Evolutionary conservation across 2,888 invertebrate genomes (phyloP).

Genomic region (Drosophila setosimentum): DNA sequence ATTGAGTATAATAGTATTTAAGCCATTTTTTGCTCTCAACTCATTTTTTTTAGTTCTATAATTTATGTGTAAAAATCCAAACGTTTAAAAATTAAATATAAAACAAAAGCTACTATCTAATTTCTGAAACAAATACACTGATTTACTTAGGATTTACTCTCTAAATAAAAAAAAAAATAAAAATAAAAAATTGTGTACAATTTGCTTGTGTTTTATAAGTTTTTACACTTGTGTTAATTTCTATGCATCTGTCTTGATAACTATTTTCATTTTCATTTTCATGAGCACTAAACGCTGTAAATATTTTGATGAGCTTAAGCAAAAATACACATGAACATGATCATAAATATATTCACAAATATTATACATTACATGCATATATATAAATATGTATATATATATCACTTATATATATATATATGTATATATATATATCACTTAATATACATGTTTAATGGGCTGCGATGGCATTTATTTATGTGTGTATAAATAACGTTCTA

Average conservation of each 20-base stretch:
- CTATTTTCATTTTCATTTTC: constrained; percentile 6
- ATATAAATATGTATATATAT: too few species aligned
- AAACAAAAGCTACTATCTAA: constrained; percentile 67
- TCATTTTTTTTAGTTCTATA: constrained; percentile 67
- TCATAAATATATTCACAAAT: constrained; percentile 12
- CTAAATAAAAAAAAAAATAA: not conserved
- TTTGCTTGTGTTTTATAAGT: constrained; percentile 7
- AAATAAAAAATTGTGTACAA: not conserved
- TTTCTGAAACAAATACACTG: constrained; percentile 50
- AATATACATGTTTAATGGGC: constrained; percentile 41
- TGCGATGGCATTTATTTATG: constrained; percentile 38
- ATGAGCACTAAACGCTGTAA: constrained; percentile 52
- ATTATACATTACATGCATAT: constrained; percentile 11
- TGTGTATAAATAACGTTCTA: constrained; percentile 49
- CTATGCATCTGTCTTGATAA: not conserved
- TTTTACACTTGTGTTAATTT: constrained; percentile 6
- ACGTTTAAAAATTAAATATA: constrained; percentile 62
- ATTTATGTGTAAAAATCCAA: constrained; percentile 67
- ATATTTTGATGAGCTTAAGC: constrained; percentile 68
- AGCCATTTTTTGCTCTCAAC: constrained; percentile 72
- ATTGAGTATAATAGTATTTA: constrained; percentile 61
- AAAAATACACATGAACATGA: constrained; percentile 22
- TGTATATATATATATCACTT: constrained; percentile 19
- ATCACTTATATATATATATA: too few species aligned
- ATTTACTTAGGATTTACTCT: constrained; percentile 20